Conservation (phyloP, 2,888 invertebrate genomes). For the Bruchidius siliquastri region DNA sequence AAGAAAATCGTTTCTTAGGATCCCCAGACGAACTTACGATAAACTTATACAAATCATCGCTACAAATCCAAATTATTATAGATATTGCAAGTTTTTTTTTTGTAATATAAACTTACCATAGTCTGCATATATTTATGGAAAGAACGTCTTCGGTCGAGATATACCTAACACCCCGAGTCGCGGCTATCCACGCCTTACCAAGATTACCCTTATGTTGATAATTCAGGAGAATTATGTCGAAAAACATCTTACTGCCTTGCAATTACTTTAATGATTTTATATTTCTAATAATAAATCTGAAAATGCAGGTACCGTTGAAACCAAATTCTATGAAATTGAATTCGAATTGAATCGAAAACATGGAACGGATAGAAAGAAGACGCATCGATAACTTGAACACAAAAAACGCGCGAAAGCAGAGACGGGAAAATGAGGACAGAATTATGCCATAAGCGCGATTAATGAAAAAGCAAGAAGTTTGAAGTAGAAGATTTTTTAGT, state of each 20-base stretch:
- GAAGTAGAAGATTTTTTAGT: too few species aligned
- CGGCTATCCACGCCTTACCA: constrained; percentile 6
- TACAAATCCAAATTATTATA: background rate
- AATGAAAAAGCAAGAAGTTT: too few species aligned
- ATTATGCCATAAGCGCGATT: too few species aligned
- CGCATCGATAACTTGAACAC: too few species aligned
- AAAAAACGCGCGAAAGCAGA: too few species aligned
- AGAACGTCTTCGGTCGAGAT: background rate
- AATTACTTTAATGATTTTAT: background rate
- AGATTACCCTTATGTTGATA: constrained; percentile 15
- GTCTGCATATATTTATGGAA: background rate
- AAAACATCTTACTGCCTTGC: background rate
- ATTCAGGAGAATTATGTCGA: constrained; percentile 5
- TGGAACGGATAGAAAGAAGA: too few species aligned
- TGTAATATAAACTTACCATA: background rate
- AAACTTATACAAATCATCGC: constrained; percentile 4
- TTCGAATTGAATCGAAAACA: background rate
- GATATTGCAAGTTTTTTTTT: background rate
- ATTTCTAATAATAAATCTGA: background rate
- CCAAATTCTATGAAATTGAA: background rate
- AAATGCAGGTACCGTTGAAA: background rate
- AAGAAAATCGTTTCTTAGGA: constrained; percentile 10
- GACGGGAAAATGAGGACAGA: too few species aligned
- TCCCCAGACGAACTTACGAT: constrained; percentile 8
- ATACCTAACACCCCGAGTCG: background rate